Base-by-base conservation (phyloP, 1,140 invertebrate genomes). In the Chlorops oryzae region DNA sequence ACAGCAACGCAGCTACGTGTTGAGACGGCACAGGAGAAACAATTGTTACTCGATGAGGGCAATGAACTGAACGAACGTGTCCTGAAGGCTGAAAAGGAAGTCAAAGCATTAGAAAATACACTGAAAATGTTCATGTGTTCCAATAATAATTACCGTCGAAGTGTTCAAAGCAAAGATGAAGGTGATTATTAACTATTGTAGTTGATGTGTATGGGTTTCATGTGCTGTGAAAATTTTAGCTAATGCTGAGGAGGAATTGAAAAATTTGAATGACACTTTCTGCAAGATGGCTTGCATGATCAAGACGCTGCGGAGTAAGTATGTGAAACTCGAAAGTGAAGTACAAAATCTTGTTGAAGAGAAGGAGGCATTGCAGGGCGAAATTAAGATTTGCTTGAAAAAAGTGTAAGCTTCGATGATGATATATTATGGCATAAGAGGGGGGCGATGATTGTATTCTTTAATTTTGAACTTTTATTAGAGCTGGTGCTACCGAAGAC, bases 101-200 rank as follows among this genome's bases (percentile, higher is more conserved):
- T 86, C 48, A 68, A 78, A 15, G 83, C 81, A 2, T 78, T 86
- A 74, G 84, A 87, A 61, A 86, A 85, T 57, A 86, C 84, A 0
- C 58, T 86, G 21, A 77, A 77, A 22, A 65, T 85, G n/a, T 73
- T 86, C 0, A 84, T 82, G 52, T 57, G 73, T 6, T 79, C 81
- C 3, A 86, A 86, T 55, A 75, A 76, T 18, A 77, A 77, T 15
- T 84, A 77, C 50, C 81, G 78, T 49, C 70, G 72, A 32, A 81
- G 73, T 57, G 63, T 83, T 3, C 57, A 53, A 32, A 50, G 38
- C 13, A 23, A 45, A 18, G 71, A 78, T 3, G 56, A 74, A 23
- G 73, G 67, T 69, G 51, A 44, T 39, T 21, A 5, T 46, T 20
- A 18, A 18, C 3, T 42, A 6, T 2, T 3, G 3, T 1, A 5